Base-by-base conservation (phyloP, 2,888 invertebrate genomes). In the Drosophila colorata region DNA sequence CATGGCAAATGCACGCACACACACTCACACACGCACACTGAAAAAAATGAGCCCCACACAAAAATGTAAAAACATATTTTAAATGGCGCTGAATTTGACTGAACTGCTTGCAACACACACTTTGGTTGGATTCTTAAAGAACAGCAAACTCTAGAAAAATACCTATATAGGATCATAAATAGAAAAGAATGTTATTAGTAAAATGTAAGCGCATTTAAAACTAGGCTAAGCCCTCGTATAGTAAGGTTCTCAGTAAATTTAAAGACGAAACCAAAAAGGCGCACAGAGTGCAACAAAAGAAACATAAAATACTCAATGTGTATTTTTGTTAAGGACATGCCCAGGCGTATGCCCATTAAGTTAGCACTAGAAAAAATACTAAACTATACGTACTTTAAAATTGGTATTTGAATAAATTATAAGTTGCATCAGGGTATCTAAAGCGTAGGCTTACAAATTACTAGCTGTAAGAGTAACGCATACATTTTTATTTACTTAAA, bases 131-230 rank as follows among this genome's bases (percentile, higher is more conserved):
- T 65, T 52, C 38, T 44, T 6, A 28, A 33, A 57, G 40, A 67
- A 25, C 41, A 46, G 20, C 8, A 41, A 49, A 59, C n/a, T 51
- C 13, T 48, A 28, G 14, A 11, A 5, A 51, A 33, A 48, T 8
- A 28, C 4, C 14, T 14, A 35, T 13, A 16, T 7, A 9, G 8
- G 18, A 46, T 49, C 16, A 58, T 44, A 28, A 13, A 16, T 37
- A n/a, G 7, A 31, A 14, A 38, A 31, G 16, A 40, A 55, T 25
- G 56, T 52, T 56, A 63, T 47, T 58, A 60, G 37, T 59, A 60
- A 68, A 78, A 85, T 72, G 77, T 86, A 80, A 69, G 68, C 60
- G 86, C 81, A 82, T 82, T 82, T 86, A 82, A 80, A 79, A 80
- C 66, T 63, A 79, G 56, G 8, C 64, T 73, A 64, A 73, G 70